Evolutionary conservation across 2,113 vertebrate species (phyloP), one percentile per base, ranked within the genome.

Genomic region (Neolamprologus modestus): DNA sequence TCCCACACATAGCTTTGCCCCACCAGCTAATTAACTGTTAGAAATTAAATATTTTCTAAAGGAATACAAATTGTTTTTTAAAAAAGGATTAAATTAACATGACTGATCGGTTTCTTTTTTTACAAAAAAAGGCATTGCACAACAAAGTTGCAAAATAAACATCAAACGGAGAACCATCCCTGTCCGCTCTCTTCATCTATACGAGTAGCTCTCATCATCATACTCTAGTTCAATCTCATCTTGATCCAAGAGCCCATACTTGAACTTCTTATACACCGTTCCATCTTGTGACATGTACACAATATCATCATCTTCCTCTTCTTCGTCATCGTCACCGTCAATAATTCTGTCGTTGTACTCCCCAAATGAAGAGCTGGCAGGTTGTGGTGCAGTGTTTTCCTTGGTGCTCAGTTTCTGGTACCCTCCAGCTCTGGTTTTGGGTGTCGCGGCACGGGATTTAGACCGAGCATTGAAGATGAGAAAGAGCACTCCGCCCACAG

Each of bases 201-300:
- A 97, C 3, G 97, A 96, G 35, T 98, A 98, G 91, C 97, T 98
- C 93, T 99, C 98, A 26, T 99, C 97, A 2, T 99, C 98, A 0
- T 99, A 99, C 90, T 99, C 98, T 47, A 99, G 92, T 89, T 99
- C 98, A 37, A 96, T 96, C 7, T 97, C 98, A 0, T 98, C 97
- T 1, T 98, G 96, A 2, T 98, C 96, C 91, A 99, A 88, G 73
- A 98, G 93, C 24, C 98, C 97, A 1, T 98, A 98, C 91, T 96
- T 98, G 93, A 98, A 98, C 94, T 97, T 99, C 50, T 92, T 95
- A 91, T 99, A 99, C 82, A 99, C 93, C 0, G 97, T 98, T 66
- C 98, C 98, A 82, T 99, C 98, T 89, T 96, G 96, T 33, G 97
- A 95, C 99, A 99, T 99, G 92, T 98, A 99, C 71, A 99, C 98